Evolutionary conservation across 1,140 invertebrate species (phyloP).

Genomic region (Drosophila ohnishii): DNA sequence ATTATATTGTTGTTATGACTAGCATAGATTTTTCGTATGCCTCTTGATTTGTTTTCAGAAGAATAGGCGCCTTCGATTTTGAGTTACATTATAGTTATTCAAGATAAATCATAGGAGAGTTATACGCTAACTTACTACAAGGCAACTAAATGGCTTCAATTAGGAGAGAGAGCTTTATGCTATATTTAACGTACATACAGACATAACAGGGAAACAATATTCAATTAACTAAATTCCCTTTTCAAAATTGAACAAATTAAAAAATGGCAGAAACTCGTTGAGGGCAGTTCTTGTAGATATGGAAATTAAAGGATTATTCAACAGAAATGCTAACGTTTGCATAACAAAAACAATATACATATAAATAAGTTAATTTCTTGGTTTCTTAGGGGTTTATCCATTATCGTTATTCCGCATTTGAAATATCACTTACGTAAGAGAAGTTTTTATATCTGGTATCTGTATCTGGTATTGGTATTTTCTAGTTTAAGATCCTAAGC

Average conservation of each 20-base stretch:
- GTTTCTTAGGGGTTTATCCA: slow-evolving; percentile 27
- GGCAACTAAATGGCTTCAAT: slow-evolving; percentile 82
- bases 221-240: slow-evolving; percentile 46
- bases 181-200: slow-evolving; percentile 43
- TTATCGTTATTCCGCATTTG: slow-evolving; percentile 57
- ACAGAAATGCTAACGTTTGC: slow-evolving; percentile 33
- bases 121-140: slow-evolving; percentile 79
- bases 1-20: slow-evolving; percentile 65
- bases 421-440: slow-evolving; percentile 80
- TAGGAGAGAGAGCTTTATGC: slow-evolving; percentile 45
- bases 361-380: slow-evolving; percentile 19
- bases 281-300: slow-evolving; percentile 58
- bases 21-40: slow-evolving; percentile 40
- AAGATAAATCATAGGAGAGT: slow-evolving; percentile 59
- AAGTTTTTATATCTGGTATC: slow-evolving; percentile 56
- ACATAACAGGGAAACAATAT: slow-evolving; percentile 42
- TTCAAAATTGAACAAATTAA: slow-evolving; percentile 35
- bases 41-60: slow-evolving; percentile 37
- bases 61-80: slow-evolving; percentile 35
- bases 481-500: slow-evolving; percentile 69
- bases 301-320: slow-evolving; percentile 11
- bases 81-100: slow-evolving; percentile 30
- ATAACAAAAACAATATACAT: slow-evolving; percentile 69
- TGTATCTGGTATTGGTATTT: slow-evolving; percentile 55
- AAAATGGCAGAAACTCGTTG: slow-evolving; percentile 63